phyloP scores from a whole-genome alignment of 2,888 invertebrate genomes.

The Phengaris arion region DNA sequence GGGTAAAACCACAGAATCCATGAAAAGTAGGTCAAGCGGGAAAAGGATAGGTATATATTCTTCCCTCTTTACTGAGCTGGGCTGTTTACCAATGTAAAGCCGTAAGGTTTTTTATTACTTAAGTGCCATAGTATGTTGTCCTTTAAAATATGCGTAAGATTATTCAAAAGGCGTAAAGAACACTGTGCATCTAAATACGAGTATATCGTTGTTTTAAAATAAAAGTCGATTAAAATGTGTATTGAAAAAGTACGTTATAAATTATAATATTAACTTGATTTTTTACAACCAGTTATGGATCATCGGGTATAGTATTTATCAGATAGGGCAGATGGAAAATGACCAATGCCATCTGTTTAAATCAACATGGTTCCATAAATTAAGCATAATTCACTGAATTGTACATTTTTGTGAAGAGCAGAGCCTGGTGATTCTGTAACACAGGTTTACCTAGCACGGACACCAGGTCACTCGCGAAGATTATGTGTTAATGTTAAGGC shows the following conservation, averaged over 20 bases:
- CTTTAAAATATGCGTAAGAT: background rate
- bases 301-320: too few species aligned
- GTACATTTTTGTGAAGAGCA: too few species aligned
- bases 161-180: background rate
- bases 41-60: background rate
- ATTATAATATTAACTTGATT: too few species aligned
- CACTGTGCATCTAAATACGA: background rate
- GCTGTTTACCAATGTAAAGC: background rate
- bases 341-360: background rate
- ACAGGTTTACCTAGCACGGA: too few species aligned
- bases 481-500: too few species aligned
- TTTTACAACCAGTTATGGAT: too few species aligned
- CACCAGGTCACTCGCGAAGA: too few species aligned
- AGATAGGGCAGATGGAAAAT: background rate
- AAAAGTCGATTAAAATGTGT: background rate
- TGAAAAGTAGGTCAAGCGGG: background rate
- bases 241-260: background rate
- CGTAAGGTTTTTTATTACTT: constrained; percentile 3
- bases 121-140: constrained; percentile 10
- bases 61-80: background rate
- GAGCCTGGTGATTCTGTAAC: too few species aligned
- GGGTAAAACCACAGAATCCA: constrained; percentile 15
- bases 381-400: too few species aligned
- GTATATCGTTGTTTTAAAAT: background rate
- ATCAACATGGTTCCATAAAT: too few species aligned